phyloP scores from a whole-genome alignment of 2,888 invertebrate species.

The Syrphus vitripennis region DNA sequence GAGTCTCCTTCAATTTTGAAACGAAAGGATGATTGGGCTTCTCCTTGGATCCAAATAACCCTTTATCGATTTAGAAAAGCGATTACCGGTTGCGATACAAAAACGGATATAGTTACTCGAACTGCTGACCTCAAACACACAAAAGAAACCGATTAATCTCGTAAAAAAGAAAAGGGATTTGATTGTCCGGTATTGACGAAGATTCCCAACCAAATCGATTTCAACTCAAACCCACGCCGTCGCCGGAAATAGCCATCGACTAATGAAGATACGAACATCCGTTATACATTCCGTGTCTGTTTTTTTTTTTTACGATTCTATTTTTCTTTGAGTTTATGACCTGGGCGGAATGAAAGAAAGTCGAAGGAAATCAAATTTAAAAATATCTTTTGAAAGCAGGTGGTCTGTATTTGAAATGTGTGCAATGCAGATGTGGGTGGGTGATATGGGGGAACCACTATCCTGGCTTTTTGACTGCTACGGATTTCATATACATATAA shows the following conservation, averaged over 20 bases:
- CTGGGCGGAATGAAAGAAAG: not conserved
- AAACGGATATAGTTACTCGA: slow-evolving; percentile 27
- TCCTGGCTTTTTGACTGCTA: not conserved
- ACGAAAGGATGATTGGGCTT: slow-evolving; percentile 16
- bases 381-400: not conserved
- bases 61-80: slow-evolving; percentile 31
- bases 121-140: slow-evolving; percentile 36
- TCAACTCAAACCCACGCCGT: not conserved
- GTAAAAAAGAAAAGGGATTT: slow-evolving; percentile 25
- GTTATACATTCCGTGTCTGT: slow-evolving; percentile 3
- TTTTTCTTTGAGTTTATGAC: not conserved
- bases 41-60: slow-evolving; percentile 34
- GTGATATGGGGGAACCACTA: not conserved
- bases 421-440: not conserved
- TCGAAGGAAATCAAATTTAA: not conserved
- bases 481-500: not conserved
- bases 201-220: not conserved
- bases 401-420: not conserved
- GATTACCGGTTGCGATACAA: slow-evolving; percentile 28
- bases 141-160: slow-evolving; percentile 22
- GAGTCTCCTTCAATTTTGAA: slow-evolving; percentile 13
- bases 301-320: not conserved
- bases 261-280: slow-evolving; percentile 28
- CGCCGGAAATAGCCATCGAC: slow-evolving; percentile 1
- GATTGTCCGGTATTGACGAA: slow-evolving; percentile 9